A percentile compares a stretch with the other conserved stretches of the same genome.
These are phyloP conservation scores for Ellobius talpinus DNA, from an alignment of 2,113 vertebrate species.

Conservation along the genomic window DNA sequence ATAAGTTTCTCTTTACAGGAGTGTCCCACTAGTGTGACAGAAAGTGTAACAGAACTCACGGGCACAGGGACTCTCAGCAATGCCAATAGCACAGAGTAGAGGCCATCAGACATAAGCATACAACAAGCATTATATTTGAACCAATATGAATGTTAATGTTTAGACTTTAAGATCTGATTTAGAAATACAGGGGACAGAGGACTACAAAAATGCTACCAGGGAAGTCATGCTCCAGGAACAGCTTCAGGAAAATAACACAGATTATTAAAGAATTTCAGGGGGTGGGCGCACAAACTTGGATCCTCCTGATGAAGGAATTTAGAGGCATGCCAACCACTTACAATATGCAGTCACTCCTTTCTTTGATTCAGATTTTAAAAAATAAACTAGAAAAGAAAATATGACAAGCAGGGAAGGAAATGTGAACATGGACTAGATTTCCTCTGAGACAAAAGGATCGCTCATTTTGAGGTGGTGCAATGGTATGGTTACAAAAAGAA, in stretches of 20 bases:
- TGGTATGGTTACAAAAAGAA: neutral
- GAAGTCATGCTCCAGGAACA: neutral
- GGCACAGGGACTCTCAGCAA: neutral
- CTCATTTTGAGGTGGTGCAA: neutral
- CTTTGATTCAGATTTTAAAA: slow-evolving; percentile 6
- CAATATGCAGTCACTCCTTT: neutral
- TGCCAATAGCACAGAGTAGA: neutral
- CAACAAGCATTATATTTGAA: neutral
- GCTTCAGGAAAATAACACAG: neutral
- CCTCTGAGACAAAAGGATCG: neutral
- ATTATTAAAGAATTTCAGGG: slow-evolving; percentile 1
- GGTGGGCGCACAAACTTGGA: neutral
- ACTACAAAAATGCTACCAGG: neutral
- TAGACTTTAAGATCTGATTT: slow-evolving; percentile 8
- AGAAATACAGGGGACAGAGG: neutral
- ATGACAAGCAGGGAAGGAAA: neutral
- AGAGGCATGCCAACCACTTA: neutral
- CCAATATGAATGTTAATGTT: neutral
- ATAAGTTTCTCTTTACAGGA: slow-evolving; percentile 7
- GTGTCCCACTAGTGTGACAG: slow-evolving; percentile 9
- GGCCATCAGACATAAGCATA: neutral
- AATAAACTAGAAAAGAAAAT: too few species aligned
- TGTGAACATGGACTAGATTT: neutral
- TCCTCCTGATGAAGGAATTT: neutral
- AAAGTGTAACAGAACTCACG: neutral